Conservation (phyloP, 2,113 vertebrate species). For the Prietella phreatophila region DNA sequence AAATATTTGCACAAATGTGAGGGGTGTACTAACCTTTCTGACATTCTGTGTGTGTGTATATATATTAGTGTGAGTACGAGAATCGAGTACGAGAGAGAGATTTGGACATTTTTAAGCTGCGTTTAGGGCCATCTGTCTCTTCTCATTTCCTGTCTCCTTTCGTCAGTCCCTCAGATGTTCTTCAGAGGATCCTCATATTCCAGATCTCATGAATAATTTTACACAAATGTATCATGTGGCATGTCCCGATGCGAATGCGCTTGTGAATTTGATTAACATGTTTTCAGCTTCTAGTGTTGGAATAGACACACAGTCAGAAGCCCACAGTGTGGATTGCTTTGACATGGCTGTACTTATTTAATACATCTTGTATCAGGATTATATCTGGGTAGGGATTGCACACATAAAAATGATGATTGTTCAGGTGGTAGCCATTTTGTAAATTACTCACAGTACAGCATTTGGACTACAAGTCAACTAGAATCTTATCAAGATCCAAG, state of each 20-base stretch:
- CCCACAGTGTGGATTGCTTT: not conserved
- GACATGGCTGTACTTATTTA: not conserved
- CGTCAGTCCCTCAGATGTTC: not conserved
- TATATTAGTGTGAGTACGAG: no score
- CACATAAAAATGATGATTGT: not conserved
- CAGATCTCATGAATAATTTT: conserved; percentile 1
- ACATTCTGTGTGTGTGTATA: no score
- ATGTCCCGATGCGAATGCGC: not conserved
- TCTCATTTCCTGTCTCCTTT: conserved; percentile 15
- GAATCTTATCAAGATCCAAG: not conserved
- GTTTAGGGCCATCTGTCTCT: conserved; percentile 7
- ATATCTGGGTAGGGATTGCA: not conserved
- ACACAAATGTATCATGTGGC: not conserved
- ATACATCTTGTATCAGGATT: not conserved
- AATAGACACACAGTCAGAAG: no score
- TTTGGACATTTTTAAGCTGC: no score
- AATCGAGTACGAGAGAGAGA: no score
- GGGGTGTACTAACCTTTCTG: no score
- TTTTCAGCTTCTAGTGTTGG: no score
- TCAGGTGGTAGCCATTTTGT: not conserved
- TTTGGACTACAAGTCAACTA: not conserved
- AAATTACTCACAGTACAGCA: not conserved
- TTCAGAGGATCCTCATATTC: conserved; percentile 10
- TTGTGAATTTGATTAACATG: not conserved
- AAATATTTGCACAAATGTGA: no score